Conservation (phyloP, 2,113 vertebrate genomes). For the Australoheros scitulus region DNA sequence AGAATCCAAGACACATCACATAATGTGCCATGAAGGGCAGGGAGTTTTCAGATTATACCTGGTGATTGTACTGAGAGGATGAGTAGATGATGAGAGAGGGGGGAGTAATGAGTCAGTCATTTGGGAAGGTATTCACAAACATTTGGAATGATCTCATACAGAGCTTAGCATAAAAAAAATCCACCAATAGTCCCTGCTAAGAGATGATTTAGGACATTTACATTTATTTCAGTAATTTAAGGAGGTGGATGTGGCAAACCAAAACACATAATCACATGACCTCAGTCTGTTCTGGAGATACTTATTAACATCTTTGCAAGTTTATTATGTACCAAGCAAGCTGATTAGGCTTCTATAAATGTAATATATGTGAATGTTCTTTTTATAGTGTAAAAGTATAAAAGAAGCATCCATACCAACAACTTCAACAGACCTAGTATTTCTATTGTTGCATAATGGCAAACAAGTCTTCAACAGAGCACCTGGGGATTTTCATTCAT, state of each 20-base stretch:
- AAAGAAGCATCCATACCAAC: neutral
- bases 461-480: neutral
- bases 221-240: neutral
- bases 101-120: conserved; percentile 35
- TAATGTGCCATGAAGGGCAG: conserved; percentile 20
- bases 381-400: neutral
- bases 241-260: neutral
- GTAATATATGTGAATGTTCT: no score
- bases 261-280: neutral
- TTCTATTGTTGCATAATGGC: neutral
- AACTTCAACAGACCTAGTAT: neutral
- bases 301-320: neutral
- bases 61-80: conserved; percentile 50
- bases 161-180: neutral
- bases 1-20: conserved; percentile 48
- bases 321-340: neutral
- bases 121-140: conserved; percentile 13
- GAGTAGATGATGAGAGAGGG: conserved; percentile 12
- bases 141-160: neutral
- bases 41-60: conserved; percentile 51
- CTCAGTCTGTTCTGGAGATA: neutral
- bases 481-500: neutral
- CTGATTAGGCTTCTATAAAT: neutral
- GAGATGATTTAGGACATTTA: conserved; percentile 27
- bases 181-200: neutral